A percentile compares a stretch with the other conserved stretches of the same genome.
These are phyloP conservation scores for Yponomeuta sedellus DNA, from an alignment of 2,888 invertebrate species.

Conservation along the genomic window DNA sequence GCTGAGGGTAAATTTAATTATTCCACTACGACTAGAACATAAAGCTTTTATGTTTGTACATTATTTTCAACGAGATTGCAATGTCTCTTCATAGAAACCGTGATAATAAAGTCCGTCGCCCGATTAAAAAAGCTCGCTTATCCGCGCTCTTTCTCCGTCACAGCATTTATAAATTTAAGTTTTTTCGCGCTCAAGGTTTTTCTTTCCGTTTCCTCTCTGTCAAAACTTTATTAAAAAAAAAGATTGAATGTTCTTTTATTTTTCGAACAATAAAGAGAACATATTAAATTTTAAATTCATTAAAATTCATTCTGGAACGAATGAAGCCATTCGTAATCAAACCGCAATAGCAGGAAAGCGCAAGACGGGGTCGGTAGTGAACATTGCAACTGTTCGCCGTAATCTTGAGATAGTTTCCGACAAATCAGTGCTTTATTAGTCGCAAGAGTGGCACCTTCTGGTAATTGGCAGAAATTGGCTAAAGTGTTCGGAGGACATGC, in stretches of 20 bases:
- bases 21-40: slow-evolving; percentile 33
- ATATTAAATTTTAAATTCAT: not conserved
- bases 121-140: not conserved
- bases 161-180: not conserved
- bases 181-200: not conserved
- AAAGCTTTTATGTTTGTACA: slow-evolving; percentile 37
- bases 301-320: not conserved
- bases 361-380: not conserved
- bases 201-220: not conserved
- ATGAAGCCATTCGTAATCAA: not conserved
- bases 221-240: no score
- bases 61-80: slow-evolving; percentile 31
- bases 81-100: slow-evolving; percentile 16
- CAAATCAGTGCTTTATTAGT: slow-evolving; percentile 1
- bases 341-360: not conserved
- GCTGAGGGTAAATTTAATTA: slow-evolving; percentile 37
- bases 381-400: not conserved
- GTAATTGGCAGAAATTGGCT: not conserved
- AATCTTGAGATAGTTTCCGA: slow-evolving; percentile 1
- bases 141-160: not conserved
- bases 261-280: no score
- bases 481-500: not conserved
- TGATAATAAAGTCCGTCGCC: slow-evolving; percentile 4
- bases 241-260: no score
- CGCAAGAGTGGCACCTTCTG: not conserved